Evolutionary conservation across 2,113 vertebrate species (phyloP).

Genomic region (Hydrochoerus hydrochaeris): DNA sequence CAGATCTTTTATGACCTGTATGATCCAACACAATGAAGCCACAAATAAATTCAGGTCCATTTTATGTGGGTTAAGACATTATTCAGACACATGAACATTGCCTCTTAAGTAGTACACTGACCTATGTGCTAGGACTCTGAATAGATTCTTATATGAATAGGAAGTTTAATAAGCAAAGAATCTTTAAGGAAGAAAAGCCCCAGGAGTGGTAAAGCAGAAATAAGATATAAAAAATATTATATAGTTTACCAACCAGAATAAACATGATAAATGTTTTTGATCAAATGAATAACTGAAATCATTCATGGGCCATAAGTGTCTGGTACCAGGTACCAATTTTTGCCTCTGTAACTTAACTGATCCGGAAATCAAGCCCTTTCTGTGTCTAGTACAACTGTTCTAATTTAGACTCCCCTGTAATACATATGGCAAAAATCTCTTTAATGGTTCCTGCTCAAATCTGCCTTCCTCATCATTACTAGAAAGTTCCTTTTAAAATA

Average conservation of each 20-base stretch:
- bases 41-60: background rate
- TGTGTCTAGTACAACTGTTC: background rate
- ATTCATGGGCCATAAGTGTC: background rate
- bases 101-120: background rate
- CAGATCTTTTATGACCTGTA: background rate
- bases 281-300: background rate
- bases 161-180: background rate
- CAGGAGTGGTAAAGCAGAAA: background rate
- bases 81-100: background rate
- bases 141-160: background rate
- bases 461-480: background rate
- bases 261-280: background rate
- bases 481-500: constrained; percentile 2
- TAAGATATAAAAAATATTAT: background rate
- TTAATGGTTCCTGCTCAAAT: background rate
- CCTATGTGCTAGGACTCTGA: background rate
- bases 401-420: background rate
- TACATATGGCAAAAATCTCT: background rate
- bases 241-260: background rate
- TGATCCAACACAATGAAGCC: background rate
- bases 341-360: background rate
- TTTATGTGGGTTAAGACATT: background rate
- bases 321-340: background rate
- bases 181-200: background rate
- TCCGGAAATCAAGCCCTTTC: background rate